These are phyloP conservation scores for Pocillopora verrucosa DNA, from an alignment of 64 coral and sea anemone species.

Conservation along the genomic window DNA sequence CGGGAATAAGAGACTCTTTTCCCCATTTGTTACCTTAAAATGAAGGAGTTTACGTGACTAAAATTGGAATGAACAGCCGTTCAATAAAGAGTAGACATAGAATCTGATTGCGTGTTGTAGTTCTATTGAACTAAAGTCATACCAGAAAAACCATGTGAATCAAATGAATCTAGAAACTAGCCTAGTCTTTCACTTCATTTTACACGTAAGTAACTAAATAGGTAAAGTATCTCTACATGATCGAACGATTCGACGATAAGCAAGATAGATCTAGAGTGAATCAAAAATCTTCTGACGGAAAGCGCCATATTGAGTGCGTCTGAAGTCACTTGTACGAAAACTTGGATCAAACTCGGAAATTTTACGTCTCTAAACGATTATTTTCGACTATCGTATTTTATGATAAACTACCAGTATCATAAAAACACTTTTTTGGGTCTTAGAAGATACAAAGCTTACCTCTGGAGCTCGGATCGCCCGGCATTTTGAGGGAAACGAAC, in stretches of 20 bases:
- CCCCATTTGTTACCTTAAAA: not conserved
- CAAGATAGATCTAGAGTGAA: not conserved
- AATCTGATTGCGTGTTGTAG: too few relatives aligned
- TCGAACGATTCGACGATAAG: too few relatives aligned
- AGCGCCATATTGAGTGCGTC: slow-evolving; percentile 16
- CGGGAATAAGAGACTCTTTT: not conserved
- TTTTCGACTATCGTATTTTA: not conserved
- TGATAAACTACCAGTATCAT: not conserved
- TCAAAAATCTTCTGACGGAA: not conserved
- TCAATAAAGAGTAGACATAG: not conserved
- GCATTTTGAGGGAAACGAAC: slow-evolving; percentile 73
- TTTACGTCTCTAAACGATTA: not conserved
- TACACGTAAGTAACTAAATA: too few relatives aligned
- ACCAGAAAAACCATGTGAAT: too few relatives aligned
- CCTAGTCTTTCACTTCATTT: too few relatives aligned
- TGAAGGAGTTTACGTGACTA: not conserved
- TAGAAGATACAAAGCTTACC: slow-evolving; percentile 59
- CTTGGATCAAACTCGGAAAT: not conserved
- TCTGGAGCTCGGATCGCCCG: slow-evolving; percentile 84
- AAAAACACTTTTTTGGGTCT: not conserved
- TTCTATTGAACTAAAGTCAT: too few relatives aligned
- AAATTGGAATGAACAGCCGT: not conserved
- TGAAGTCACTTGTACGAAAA: not conserved
- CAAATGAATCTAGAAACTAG: too few relatives aligned
- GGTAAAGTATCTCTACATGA: too few relatives aligned